Percentiles rank a stretch among this genome's conserved stretches.
These are phyloP conservation scores for Lordiphosa andalusiaca DNA, from an alignment of 2,888 invertebrate species.

Conservation along the genomic window DNA sequence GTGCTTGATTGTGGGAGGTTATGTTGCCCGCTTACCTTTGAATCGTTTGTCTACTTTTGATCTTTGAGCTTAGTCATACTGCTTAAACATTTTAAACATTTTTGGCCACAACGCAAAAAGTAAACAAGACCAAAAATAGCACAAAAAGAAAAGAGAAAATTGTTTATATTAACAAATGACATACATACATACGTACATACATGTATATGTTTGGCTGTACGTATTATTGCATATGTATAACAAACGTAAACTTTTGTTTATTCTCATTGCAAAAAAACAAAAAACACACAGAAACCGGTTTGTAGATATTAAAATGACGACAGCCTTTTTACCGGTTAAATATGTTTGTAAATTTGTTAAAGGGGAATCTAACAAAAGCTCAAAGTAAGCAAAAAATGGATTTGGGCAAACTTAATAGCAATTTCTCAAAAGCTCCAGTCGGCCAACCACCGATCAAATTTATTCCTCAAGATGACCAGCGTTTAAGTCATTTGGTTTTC, in stretches of 20 bases:
- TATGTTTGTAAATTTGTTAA: slow-evolving; percentile 1
- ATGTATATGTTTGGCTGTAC: neutral
- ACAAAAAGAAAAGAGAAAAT: slow-evolving; percentile 56
- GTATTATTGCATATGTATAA: neutral
- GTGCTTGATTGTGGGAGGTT: slow-evolving; percentile 12
- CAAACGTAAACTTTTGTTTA: neutral
- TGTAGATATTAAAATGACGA: slow-evolving; percentile 22
- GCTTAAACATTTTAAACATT: slow-evolving; percentile 42
- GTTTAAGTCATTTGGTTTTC: too few relatives aligned
- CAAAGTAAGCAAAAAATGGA: neutral
- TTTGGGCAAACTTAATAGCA: too few relatives aligned
- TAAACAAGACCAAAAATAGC: slow-evolving; percentile 28
- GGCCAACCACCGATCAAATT: too few relatives aligned
- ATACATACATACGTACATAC: slow-evolving; percentile 6
- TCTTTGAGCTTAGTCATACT: slow-evolving; percentile 63
- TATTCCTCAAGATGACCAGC: too few relatives aligned
- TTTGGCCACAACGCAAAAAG: slow-evolving; percentile 46
- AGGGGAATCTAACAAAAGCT: too few relatives aligned
- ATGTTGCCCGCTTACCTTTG: slow-evolving; percentile 12
- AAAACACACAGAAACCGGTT: slow-evolving; percentile 51
- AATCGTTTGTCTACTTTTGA: slow-evolving; percentile 39
- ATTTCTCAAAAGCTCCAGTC: too few relatives aligned
- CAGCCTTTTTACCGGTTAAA: slow-evolving; percentile 24
- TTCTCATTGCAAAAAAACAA: neutral
- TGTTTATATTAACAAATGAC: slow-evolving; percentile 27